Base-by-base conservation (phyloP, 2,797 vertebrate genomes). In the Argyrosomus regius region DNA sequence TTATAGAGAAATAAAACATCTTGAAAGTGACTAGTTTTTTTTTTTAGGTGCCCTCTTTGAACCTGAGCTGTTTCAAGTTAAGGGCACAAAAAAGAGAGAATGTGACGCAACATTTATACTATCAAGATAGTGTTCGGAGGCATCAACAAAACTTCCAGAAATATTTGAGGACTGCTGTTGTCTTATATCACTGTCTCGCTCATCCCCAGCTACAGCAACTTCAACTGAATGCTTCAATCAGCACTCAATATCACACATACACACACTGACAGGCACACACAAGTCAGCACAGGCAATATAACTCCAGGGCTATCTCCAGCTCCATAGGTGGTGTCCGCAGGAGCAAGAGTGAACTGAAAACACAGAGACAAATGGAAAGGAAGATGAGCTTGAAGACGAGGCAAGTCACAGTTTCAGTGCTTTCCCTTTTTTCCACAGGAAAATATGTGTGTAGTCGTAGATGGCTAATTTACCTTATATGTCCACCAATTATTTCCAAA, bases 261-360 rank as follows among this genome's bases (percentile, higher is more conserved):
- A 71, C 41, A 77, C 45, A 70, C 20, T 5, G 1, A 49, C 41
- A 70, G 18, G 24, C 52, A 68, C 31, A 72, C 60, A 74, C 58
- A 13, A 28, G 14, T 60, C 6, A 50, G 10, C 28, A 63, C 41
- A 62, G 56, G 67, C 41, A 64, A 77, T 63, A 61, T 39, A 70
- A 61, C 0, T n/a, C 18, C 31, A 20, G 56, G 61, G 81, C 81
- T 65, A 72, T 84, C 76, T 76, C 64, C n/a, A 24, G 63, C 83
- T 74, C 77, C 61, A 72, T 57, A 58, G 80, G 80, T 67, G 84
- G 80, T 46, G 26, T 46, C 69, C 80, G 69, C 54, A 57, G 64
- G 39, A 81, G 78, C 58, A 75, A 54, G 59, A 70, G 56, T 63
- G 72, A 81, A 89, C 90, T 76, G 75, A 82, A 84, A 90, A 81